Evolutionary conservation across 2,113 vertebrate species (phyloP).

Genomic region (Orthochromis malagaraziensis): DNA sequence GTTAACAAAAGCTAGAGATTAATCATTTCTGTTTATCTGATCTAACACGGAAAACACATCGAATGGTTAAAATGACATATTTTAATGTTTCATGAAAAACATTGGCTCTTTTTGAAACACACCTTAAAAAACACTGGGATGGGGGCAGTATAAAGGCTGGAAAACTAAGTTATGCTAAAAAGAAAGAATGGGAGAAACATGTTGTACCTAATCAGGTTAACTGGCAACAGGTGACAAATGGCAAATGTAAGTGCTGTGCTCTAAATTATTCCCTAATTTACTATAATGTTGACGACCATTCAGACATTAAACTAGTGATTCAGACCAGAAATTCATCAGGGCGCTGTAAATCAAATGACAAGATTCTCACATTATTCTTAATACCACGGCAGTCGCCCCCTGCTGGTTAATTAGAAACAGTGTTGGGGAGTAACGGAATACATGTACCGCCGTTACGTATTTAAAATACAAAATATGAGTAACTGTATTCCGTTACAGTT

Average conservation of each 20-base stretch:
- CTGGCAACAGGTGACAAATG: background rate
- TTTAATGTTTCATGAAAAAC: background rate
- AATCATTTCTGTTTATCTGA: background rate
- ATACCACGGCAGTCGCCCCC: background rate
- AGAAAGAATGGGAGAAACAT: background rate
- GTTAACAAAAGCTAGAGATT: background rate
- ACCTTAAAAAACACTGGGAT: background rate
- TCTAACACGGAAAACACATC: background rate
- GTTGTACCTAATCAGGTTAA: background rate
- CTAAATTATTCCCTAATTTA: background rate
- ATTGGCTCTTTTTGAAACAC: rapidly evolving
- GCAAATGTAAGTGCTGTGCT: background rate
- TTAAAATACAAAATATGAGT: background rate
- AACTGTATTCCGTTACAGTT: background rate
- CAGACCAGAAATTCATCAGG: background rate
- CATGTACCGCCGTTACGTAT: background rate
- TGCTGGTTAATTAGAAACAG: background rate
- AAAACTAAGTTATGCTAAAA: background rate
- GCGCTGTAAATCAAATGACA: background rate
- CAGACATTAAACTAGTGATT: background rate
- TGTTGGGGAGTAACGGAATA: background rate
- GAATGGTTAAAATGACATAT: background rate
- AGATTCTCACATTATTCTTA: background rate
- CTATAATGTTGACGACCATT: background rate
- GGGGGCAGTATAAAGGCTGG: background rate